Evolutionary conservation across 1,140 invertebrate species (phyloP), one percentile per base, ranked within the genome.

Genomic region (Drosophila aff.): DNA sequence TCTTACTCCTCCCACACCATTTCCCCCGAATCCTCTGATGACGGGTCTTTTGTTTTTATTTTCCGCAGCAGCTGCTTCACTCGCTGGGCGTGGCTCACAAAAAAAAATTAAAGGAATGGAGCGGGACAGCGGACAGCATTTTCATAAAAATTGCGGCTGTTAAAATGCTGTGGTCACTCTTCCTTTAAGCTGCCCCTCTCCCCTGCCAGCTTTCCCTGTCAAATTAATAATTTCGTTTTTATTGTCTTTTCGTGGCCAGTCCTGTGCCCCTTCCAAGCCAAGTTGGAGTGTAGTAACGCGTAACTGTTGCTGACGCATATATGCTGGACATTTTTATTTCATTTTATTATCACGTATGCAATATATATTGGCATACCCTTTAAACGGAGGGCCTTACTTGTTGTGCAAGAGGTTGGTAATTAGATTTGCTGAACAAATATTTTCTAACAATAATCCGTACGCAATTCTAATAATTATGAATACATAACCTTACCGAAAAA

Each of bases 221-320:
- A 84, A 84, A 89, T 90, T 89, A 89, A 90, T 89, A 89, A 84
- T 89, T 89, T 74, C 82, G 82, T 87, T 89, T 83, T 89, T 89
- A 90, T 89, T 89, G 84, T 84, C 72, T 89, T 69, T 68, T 47
- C 46, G 53, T 46, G 78, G 55, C 64, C 63, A 69, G 38, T 50
- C 15, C 75, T 10, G 28, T 65, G 41, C 77, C 44, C 61, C 53
- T 43, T 55, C 41, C 46, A 26, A 53, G 44, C 63, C 67, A 68
- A 73, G 65, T 59, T 57, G 65, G 60, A 71, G 72, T 63, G 69
- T 80, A 89, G 76, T 82, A 87, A 83, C 73, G 84, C 77, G 47
- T 83, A 89, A 84, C 84, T 89, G 84, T 83, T 87, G 84, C 81
- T 87, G 84, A 89, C 83, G 84, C 83, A 87, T 87, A 82, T 74